Conservation (phyloP, 2,113 vertebrate species). For the Psammodynastes pulverulentus region DNA sequence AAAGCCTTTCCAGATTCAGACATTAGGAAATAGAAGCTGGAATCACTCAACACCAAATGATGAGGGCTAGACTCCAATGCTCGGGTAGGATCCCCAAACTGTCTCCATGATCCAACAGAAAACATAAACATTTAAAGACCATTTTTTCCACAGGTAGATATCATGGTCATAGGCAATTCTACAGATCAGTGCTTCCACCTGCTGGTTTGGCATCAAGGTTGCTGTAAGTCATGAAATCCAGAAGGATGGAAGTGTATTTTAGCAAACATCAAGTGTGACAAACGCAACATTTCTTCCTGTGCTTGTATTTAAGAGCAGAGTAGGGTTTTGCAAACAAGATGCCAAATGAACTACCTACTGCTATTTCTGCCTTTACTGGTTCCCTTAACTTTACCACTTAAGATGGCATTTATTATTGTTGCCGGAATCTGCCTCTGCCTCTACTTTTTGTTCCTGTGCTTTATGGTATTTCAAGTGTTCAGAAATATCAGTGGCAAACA, state of each 20-base stretch:
- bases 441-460: conserved; percentile 97
- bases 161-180: neutral
- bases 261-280: neutral
- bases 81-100: neutral
- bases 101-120: neutral
- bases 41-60: neutral
- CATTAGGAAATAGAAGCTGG: neutral
- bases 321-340: neutral
- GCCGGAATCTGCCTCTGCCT: conserved; percentile 96
- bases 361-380: neutral
- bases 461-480: conserved; percentile 98
- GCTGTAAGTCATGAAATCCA: neutral
- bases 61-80: neutral
- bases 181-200: neutral
- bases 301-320: neutral
- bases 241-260: neutral
- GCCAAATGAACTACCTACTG: neutral
- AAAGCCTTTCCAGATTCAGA: neutral
- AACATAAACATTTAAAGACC: neutral
- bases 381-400: conserved; percentile 52
- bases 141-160: neutral
- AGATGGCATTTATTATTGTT: conserved; percentile 99
- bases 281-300: neutral
- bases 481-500: conserved; percentile 94
- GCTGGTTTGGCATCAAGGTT: neutral